Evolutionary conservation across 2,797 vertebrate species (phyloP).

Genomic region (Antrozous pallidus): DNA sequence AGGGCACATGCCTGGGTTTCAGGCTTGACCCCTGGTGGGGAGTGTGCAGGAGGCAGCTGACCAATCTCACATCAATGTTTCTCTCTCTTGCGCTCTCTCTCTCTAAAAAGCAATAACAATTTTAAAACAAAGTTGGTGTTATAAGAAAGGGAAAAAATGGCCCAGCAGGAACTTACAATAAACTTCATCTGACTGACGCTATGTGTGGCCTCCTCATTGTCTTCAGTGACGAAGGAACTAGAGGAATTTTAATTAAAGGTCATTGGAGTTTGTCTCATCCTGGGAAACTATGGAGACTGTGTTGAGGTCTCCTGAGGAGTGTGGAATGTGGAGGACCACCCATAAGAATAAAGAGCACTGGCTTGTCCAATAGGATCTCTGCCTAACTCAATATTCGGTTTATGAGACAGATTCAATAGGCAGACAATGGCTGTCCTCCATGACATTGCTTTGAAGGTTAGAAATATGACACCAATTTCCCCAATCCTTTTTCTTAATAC

Average conservation of each 20-base stretch:
- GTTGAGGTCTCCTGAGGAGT: background rate
- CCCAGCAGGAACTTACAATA: background rate
- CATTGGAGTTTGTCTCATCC: background rate
- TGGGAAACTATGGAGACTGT: background rate
- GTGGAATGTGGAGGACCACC: background rate
- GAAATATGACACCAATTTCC: background rate
- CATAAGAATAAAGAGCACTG: background rate
- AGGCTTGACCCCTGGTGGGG: too few relatives aligned
- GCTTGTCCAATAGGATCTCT: background rate
- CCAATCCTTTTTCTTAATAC: slow-evolving; percentile 7
- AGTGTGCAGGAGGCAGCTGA: too few relatives aligned
- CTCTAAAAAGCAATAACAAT: too few relatives aligned
- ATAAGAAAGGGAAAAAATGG: background rate
- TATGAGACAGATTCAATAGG: background rate
- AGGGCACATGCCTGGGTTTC: too few relatives aligned
- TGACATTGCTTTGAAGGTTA: background rate
- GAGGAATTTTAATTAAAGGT: slow-evolving; percentile 16
- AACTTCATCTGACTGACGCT: background rate
- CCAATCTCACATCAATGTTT: too few relatives aligned
- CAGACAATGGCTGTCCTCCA: background rate
- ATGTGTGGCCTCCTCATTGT: background rate
- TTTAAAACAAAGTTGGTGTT: background rate
- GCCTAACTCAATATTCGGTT: background rate
- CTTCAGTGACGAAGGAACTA: background rate
- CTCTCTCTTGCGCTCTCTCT: too few relatives aligned